These are phyloP conservation scores for Myopa tessellatipennis DNA, from an alignment of 2,888 invertebrate species.

Conservation along the genomic window DNA sequence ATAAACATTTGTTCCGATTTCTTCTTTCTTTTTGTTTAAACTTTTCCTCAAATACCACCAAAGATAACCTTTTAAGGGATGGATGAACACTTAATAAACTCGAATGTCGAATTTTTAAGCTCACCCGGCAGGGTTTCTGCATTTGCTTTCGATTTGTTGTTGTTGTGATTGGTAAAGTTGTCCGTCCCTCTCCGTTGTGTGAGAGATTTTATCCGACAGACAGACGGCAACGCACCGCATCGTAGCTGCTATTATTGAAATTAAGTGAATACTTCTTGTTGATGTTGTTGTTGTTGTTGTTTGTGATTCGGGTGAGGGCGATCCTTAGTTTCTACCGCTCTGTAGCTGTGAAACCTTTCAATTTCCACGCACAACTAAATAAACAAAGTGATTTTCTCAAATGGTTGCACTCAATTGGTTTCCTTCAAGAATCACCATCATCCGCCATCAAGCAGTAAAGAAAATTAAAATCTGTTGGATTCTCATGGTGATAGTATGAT, in stretches of 20 bases:
- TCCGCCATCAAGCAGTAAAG: neutral
- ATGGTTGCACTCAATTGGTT: conserved; percentile 63
- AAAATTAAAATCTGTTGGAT: conserved; percentile 18
- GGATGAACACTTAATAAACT: conserved; percentile 1
- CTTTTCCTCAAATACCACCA: neutral
- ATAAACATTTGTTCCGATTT: neutral
- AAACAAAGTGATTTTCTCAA: conserved; percentile 62
- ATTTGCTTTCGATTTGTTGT: neutral
- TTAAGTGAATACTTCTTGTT: conserved; percentile 58
- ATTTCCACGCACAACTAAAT: conserved; percentile 62
- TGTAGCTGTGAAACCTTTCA: conserved; percentile 55
- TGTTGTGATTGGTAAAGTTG: conserved; percentile 1
- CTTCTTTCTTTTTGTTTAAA: neutral
- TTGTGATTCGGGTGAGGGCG: conserved; percentile 12
- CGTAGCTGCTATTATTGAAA: conserved; percentile 59
- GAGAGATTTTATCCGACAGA: conserved; percentile 29
- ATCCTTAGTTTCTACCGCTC: neutral
- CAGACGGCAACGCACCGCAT: conserved; percentile 42
- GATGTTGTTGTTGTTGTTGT: conserved; percentile 54
- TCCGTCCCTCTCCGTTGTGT: neutral
- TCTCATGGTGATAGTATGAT: neutral
- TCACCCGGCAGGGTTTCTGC: conserved; percentile 44
- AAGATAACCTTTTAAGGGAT: conserved; percentile 35
- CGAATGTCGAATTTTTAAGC: conserved; percentile 39
- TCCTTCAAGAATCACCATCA: conserved; percentile 49